Base-by-base conservation (phyloP, 2,797 vertebrate species). In the Hylomyscus alleni region DNA sequence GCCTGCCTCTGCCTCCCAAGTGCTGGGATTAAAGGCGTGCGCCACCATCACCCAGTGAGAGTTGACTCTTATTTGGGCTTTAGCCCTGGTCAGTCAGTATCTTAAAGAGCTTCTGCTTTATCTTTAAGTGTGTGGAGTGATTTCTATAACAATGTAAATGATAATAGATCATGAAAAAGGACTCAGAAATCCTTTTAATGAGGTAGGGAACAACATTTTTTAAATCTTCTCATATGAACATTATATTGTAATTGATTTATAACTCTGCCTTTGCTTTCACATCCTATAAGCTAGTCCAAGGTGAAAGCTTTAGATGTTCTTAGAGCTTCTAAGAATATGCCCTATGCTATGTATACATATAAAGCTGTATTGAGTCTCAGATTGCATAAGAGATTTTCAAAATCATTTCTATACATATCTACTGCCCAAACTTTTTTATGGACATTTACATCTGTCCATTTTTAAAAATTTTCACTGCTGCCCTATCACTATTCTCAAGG, bases 291-390 rank as follows among this genome's bases (percentile, higher is more conserved):
- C 12, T n/a, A 87, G 40, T 13, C n/a, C 87, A 22, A 95, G 52
- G 22, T 89, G 34, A 91, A 93, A 93, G 10, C 20, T 89, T 89
- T 93, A 58, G 37, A 34, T 93, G 52, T 92, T 89, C 60, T 95
- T 44, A 75, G n/a, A n/a, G 4, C 19, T 95, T 95, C 77, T 26
- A 95, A 93, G 40, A 44, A 78, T 75, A 24, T 90, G 20, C 81
- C n/a, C 52, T 90, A 22, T 12, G 44, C 29, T 96, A 47, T 50
- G 58, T 88, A 62, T 77, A 40, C 5, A 50, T 44, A 24, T 67
- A 54, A 44, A 44, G 0, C 1, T 95, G 67, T 95, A 67, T 62
- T 37, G 58, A 90, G 90, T 81, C 24, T 81, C 44, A 7, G 24
- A 37, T 94, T 81, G n/a, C 78, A 65, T 90, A 80, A 60, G 90